Evolutionary conservation across 2,888 invertebrate species (phyloP).

Genomic region (Ashinkailepas kermadecensis): DNA sequence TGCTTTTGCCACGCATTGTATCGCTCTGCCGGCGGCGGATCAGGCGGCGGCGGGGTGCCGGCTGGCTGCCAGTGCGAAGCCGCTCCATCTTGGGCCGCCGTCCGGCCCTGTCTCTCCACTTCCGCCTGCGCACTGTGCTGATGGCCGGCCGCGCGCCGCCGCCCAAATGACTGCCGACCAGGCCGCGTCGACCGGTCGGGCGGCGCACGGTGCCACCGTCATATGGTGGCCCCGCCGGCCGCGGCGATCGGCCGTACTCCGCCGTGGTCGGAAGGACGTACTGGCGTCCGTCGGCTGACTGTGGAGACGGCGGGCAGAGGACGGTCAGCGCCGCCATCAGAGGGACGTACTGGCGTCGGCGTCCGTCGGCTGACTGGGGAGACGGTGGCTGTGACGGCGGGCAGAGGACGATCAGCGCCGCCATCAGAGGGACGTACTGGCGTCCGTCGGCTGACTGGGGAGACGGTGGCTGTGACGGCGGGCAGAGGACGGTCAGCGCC

Average conservation of each 20-base stretch:
- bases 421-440: too few relatives aligned
- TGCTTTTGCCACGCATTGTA: neutral
- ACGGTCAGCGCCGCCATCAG: too few relatives aligned
- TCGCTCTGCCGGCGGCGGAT: neutral
- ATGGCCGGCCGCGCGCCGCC: neutral
- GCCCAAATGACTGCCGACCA: neutral
- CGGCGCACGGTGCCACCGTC: neutral
- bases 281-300: too few relatives aligned
- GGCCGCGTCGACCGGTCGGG: neutral
- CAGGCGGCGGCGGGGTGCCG: neutral
- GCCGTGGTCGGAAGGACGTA: too few relatives aligned
- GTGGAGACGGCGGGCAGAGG: too few relatives aligned
- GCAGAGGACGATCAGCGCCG: too few relatives aligned
- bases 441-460: too few relatives aligned
- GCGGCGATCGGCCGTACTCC: neutral
- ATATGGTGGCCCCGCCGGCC: neutral
- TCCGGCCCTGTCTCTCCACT: slow-evolving; percentile 6
- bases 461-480: too few relatives aligned
- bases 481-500: too few relatives aligned
- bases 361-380: too few relatives aligned
- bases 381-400: too few relatives aligned
- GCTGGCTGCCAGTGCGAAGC: neutral
- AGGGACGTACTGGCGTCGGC: too few relatives aligned
- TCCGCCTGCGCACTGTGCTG: neutral
- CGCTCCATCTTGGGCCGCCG: neutral